Percentiles rank a stretch among this genome's conserved stretches.
phyloP scores from a whole-genome alignment of 1,140 invertebrate genomes.

The Amyelois transitella region DNA sequence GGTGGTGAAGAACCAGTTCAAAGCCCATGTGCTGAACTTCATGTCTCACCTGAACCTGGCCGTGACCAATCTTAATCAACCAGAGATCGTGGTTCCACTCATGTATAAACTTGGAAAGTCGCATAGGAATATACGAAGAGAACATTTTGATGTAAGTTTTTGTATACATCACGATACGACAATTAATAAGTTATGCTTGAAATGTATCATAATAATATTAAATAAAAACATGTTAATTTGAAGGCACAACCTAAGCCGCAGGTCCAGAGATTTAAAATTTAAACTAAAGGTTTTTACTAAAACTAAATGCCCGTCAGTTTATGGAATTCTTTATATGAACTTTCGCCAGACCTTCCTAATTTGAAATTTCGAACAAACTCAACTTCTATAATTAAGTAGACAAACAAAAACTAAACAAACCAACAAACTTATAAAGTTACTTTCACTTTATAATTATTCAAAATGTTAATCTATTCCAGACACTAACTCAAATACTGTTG shows the following conservation, averaged over 20 bases:
- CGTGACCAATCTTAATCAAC: constrained; percentile 79
- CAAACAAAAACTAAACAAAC: too few species aligned
- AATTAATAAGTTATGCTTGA: neutral
- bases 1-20: constrained; percentile 74
- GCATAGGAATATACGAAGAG: constrained; percentile 71
- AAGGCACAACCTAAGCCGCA: too few species aligned
- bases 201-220: neutral
- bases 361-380: too few species aligned
- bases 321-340: too few species aligned
- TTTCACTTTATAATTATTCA: too few species aligned
- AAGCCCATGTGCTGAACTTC: constrained; percentile 79
- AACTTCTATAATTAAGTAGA: too few species aligned
- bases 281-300: neutral
- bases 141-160: constrained; percentile 71
- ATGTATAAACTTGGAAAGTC: constrained; percentile 77
- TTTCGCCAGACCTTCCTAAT: too few species aligned
- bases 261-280: neutral
- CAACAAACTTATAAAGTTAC: neutral
- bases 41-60: constrained; percentile 76
- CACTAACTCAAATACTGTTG: constrained; percentile 50
- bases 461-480: too few species aligned
- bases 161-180: neutral
- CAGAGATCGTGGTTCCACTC: constrained; percentile 75
- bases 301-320: neutral
- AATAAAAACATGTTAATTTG: too few species aligned